These are phyloP conservation scores for Sterrhoptilus dennistouni DNA, from an alignment of 2,113 vertebrate species.

Conservation along the genomic window DNA sequence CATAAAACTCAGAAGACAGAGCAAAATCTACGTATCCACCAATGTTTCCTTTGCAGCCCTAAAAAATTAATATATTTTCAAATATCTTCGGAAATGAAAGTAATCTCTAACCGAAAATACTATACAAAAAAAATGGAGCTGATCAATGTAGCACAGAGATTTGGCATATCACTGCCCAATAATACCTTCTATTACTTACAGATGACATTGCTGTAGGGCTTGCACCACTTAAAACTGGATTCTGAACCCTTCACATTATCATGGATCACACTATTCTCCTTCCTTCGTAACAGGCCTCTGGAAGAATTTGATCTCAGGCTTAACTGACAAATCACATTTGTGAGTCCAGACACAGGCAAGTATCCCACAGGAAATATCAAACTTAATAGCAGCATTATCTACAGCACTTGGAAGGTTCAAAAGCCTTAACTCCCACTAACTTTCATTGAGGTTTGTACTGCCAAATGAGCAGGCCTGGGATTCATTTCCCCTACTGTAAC, in stretches of 20 bases:
- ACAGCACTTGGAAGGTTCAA: conserved; percentile 45
- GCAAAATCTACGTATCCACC: background rate
- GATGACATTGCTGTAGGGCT: background rate
- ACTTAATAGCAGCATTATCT: conserved; percentile 43
- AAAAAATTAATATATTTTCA: background rate
- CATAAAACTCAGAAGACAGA: background rate
- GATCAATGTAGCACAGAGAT: accelerated
- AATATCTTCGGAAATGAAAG: background rate
- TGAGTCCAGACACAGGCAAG: conserved; percentile 14
- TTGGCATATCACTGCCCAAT: background rate
- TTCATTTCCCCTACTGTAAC: background rate
- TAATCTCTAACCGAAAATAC: background rate
- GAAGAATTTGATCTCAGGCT: conserved; percentile 12
- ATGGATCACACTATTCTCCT: background rate
- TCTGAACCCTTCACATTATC: background rate
- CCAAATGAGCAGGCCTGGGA: conserved; percentile 16
- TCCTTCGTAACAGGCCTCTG: background rate
- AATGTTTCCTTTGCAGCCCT: background rate
- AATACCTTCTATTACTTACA: background rate
- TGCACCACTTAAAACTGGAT: background rate
- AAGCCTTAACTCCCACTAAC: conserved; percentile 27
- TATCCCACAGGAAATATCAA: conserved; percentile 49
- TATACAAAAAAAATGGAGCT: background rate
- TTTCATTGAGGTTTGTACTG: conserved; percentile 26
- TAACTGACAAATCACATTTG: conserved; percentile 8